A percentile compares a stretch with the other conserved stretches of the same genome.
These are phyloP conservation scores for Hypomecis atomaria DNA, from an alignment of 2,888 invertebrate species.

Conservation along the genomic window DNA sequence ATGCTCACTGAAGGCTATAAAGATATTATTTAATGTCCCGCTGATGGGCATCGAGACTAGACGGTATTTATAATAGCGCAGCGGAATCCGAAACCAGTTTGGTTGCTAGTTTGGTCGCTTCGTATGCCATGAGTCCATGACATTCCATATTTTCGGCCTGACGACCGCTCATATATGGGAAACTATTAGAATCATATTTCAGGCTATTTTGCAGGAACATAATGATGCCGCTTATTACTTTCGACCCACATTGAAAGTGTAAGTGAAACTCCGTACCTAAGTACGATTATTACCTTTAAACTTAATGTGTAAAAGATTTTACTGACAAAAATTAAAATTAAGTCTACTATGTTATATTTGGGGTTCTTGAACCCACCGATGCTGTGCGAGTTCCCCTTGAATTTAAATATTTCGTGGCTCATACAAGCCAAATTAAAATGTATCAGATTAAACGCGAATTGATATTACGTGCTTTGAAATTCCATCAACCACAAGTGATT, in stretches of 20 bases:
- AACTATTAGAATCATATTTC: neutral
- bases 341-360: no score
- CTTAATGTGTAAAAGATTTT: no score
- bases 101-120: constrained; percentile 22
- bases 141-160: constrained; percentile 11
- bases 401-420: no score
- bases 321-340: no score
- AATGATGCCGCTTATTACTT: neutral
- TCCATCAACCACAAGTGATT: constrained; percentile 14
- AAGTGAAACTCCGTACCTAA: neutral
- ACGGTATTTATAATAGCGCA: constrained; percentile 31
- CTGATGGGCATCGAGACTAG: constrained; percentile 31
- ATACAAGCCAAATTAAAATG: no score
- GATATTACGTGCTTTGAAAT: constrained; percentile 17
- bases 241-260: neutral
- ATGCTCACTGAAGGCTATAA: constrained; percentile 26
- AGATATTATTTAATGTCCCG: constrained; percentile 28
- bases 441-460: constrained; percentile 1
- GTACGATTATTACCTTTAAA: no score
- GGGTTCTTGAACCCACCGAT: no score
- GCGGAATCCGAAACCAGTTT: constrained; percentile 32
- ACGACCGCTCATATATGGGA: constrained; percentile 16
- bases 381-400: no score
- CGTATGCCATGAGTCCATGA: constrained; percentile 17
- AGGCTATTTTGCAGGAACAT: neutral